Evolutionary conservation across 2,113 vertebrate genomes (phyloP).

Genomic region (Rhinolophus ferrumequinum): DNA sequence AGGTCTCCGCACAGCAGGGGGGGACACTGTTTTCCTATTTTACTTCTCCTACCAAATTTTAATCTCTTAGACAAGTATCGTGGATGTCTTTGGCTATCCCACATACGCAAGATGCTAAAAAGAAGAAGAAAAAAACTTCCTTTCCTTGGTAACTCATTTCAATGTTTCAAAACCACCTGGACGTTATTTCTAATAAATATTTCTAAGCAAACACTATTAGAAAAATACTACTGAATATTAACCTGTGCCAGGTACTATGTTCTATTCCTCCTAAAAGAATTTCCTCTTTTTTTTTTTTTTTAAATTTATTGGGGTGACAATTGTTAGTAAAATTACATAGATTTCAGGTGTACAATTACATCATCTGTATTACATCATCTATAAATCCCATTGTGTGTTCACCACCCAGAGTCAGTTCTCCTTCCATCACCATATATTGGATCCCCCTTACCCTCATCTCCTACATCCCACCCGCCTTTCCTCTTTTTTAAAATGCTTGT

Average conservation of each 20-base stretch:
- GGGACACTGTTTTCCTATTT: neutral
- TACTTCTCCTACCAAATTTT: neutral
- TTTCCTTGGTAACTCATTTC: slow-evolving; percentile 14
- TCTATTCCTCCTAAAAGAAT: neutral
- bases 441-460: too few species aligned
- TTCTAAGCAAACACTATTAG: slow-evolving; percentile 36
- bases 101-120: neutral
- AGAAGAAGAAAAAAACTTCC: neutral
- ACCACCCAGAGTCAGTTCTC: too few species aligned
- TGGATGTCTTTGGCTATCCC: neutral
- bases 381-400: too few species aligned
- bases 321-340: neutral
- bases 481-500: neutral
- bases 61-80: neutral
- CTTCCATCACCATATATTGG: too few species aligned
- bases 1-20: neutral
- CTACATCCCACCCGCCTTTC: neutral
- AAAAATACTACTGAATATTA: neutral
- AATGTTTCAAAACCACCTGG: neutral
- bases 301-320: too few species aligned
- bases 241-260: neutral
- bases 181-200: slow-evolving; percentile 58
- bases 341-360: too few species aligned
- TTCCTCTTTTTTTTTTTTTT: slow-evolving; percentile 32
- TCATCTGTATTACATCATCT: too few species aligned